Conservation (phyloP, 2,888 invertebrate species). For the Heliconius charithonia region DNA sequence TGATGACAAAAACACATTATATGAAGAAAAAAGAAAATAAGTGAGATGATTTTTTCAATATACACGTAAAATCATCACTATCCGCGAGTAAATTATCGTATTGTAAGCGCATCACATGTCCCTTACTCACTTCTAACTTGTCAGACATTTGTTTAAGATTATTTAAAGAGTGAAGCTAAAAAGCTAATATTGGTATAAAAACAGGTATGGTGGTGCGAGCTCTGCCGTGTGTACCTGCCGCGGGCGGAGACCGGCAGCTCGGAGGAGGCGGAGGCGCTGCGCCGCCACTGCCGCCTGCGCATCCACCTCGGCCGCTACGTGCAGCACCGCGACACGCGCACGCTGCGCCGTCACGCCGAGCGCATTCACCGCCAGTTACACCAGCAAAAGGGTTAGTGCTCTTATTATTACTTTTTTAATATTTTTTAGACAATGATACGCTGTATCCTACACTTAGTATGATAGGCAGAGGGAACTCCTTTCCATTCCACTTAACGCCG, state of each 20-base stretch:
- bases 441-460: no score
- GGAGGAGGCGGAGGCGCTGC: constrained; percentile 84
- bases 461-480: no score
- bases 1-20: no score
- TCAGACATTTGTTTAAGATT: not conserved
- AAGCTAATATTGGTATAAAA: not conserved
- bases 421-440: no score
- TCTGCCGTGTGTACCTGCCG: constrained; percentile 90
- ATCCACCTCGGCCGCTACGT: constrained; percentile 91
- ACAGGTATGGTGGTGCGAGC: constrained; percentile 88
- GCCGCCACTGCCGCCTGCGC: constrained; percentile 89
- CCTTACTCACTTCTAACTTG: no score
- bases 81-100: no score
- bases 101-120: no score
- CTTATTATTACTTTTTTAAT: not conserved
- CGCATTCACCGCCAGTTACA: constrained; percentile 85
- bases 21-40: no score
- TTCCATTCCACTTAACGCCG: no score
- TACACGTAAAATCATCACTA: no score
- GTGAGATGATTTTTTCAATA: no score
- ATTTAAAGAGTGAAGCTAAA: not conserved
- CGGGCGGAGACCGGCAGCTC: constrained; percentile 76
- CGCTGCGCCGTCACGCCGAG: constrained; percentile 88
- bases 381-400: constrained; percentile 68
- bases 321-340: constrained; percentile 90